Conservation (phyloP, 2,113 vertebrate genomes). For the Tragelaphus scriptus region DNA sequence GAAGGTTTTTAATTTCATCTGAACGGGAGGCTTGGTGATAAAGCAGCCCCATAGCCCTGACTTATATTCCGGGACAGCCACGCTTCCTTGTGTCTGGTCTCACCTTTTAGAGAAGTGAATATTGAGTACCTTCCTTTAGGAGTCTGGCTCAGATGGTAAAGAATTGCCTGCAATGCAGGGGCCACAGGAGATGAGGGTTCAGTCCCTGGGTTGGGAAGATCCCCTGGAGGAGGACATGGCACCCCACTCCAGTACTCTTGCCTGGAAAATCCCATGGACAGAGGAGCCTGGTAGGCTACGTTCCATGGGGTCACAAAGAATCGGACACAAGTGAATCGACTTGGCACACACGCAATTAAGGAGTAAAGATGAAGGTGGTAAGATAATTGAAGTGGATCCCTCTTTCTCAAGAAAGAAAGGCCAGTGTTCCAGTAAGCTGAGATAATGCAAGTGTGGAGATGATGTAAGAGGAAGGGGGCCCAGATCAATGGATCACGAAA, state of each 20-base stretch:
- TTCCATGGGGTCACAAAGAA: neutral
- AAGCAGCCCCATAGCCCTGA: neutral
- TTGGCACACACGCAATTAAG: neutral
- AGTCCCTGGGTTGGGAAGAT: neutral
- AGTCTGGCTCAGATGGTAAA: neutral
- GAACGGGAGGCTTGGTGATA: neutral
- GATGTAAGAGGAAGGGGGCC: neutral
- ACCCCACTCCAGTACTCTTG: neutral
- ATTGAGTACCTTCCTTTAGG: neutral
- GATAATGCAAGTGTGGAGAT: neutral
- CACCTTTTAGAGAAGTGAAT: neutral
- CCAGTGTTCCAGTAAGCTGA: neutral
- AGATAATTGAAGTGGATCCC: neutral
- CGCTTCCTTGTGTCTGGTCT: neutral
- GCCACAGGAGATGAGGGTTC: neutral
- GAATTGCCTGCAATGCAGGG: neutral
- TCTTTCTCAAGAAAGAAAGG: neutral
- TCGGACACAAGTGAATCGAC: neutral
- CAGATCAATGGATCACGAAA: neutral
- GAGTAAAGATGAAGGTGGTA: neutral
- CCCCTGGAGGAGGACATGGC: neutral
- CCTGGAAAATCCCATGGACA: neutral
- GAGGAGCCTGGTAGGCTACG: neutral
- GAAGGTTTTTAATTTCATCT: neutral
- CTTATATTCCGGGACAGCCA: neutral